Conservation (phyloP, 2,888 invertebrate genomes). For the Lepidocyrtoides sp. region DNA sequence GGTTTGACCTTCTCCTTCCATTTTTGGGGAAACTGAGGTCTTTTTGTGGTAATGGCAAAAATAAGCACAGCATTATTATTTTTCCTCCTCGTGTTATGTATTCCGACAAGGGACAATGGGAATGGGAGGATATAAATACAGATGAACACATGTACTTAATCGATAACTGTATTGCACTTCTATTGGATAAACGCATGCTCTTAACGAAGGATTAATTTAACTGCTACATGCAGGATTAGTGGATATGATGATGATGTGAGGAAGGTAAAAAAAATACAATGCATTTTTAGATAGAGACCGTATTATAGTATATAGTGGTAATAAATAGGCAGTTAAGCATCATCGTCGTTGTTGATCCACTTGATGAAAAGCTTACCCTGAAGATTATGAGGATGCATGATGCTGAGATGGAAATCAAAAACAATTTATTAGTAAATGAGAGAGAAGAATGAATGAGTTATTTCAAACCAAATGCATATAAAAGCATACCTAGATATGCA, state of each 20-base stretch:
- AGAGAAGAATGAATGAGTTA: not conserved
- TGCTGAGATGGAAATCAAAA: not conserved
- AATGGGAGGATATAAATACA: not conserved
- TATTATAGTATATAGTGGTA: not conserved
- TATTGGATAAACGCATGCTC: not conserved
- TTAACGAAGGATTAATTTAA: constrained; percentile 20
- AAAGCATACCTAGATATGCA: too few species aligned
- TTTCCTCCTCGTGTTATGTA: not conserved
- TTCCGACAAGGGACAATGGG: not conserved
- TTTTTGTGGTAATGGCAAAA: constrained; percentile 65
- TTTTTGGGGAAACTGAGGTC: constrained; percentile 62
- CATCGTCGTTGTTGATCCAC: not conserved
- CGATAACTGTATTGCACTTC: not conserved
- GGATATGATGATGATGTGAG: not conserved
- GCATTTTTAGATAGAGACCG: not conserved
- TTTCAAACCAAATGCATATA: not conserved
- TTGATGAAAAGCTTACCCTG: constrained; percentile 39
- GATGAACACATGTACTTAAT: not conserved
- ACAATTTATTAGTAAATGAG: constrained; percentile 11
- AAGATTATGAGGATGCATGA: not conserved
- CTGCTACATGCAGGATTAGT: not conserved
- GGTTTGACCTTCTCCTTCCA: constrained; percentile 63
- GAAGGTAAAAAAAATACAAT: too few species aligned
- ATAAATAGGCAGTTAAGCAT: not conserved
- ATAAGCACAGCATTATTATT: not conserved